phyloP scores from a whole-genome alignment of 2,797 vertebrate genomes.

The Labroides dimidiatus region DNA sequence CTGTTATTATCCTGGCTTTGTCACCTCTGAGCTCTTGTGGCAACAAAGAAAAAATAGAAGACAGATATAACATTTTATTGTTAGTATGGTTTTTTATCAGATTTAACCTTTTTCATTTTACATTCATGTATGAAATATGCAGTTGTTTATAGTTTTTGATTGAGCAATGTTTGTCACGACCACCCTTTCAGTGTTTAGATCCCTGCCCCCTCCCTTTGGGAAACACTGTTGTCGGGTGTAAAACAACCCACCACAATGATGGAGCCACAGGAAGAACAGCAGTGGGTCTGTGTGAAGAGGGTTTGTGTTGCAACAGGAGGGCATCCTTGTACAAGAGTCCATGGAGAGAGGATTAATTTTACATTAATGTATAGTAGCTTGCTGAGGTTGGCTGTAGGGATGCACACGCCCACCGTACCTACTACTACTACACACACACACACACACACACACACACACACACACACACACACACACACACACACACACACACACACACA shows the following conservation, averaged over 20 bases:
- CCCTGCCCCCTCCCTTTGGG: too few species aligned
- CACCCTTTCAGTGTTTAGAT: too few species aligned
- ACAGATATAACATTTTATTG: too few species aligned
- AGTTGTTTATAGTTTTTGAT: too few species aligned
- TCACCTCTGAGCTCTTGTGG: too few species aligned
- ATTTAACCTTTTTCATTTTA: too few species aligned
- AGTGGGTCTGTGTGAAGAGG: background rate
- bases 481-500: conserved; percentile 24
- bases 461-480: conserved; percentile 35
- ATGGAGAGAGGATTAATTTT: conserved; percentile 56
- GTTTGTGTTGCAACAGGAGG: background rate
- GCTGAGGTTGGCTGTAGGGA: conserved; percentile 41
- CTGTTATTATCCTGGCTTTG: too few species aligned
- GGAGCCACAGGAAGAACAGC: background rate
- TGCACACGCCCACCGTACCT: background rate
- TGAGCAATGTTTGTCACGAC: too few species aligned
- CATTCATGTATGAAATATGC: too few species aligned
- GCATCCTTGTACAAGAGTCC: conserved; percentile 34
- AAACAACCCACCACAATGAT: background rate
- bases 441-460: background rate
- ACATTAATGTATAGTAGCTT: conserved; percentile 60
- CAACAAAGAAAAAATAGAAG: too few species aligned
- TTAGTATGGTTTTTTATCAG: too few species aligned
- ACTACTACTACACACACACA: background rate
- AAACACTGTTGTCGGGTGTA: conserved; percentile 1